Conservation (phyloP, 2,888 invertebrate species). For the Sinhomidia bicolor region DNA sequence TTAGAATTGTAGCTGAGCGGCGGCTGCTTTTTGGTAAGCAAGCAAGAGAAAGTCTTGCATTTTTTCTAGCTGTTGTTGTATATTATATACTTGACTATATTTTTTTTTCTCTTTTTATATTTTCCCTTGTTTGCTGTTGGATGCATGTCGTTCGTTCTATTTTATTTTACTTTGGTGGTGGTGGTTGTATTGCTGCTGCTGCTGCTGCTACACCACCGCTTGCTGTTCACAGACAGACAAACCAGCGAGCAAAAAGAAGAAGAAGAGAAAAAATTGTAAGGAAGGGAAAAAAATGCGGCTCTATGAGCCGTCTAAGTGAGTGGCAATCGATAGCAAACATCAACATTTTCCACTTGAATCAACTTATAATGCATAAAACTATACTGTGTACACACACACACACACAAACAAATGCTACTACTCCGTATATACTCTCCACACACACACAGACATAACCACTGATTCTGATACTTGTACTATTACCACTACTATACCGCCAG, state of each 20-base stretch:
- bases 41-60: background rate
- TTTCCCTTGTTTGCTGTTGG: background rate
- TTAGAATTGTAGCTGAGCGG: background rate
- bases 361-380: slow-evolving; percentile 71
- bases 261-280: background rate
- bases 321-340: slow-evolving; percentile 78
- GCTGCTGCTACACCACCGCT: background rate
- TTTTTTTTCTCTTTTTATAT: background rate
- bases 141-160: background rate
- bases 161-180: background rate
- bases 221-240: slow-evolving; percentile 25
- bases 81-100: background rate
- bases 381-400: slow-evolving; percentile 48
- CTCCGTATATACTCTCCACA: too few relatives aligned
- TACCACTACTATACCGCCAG: too few relatives aligned
- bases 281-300: slow-evolving; percentile 12
- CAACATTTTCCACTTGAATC: slow-evolving; percentile 77
- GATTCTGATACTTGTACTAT: background rate
- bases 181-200: background rate
- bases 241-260: background rate
- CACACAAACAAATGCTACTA: background rate
- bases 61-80: background rate
- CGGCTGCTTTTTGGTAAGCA: too few relatives aligned
- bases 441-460: background rate
- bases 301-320: slow-evolving; percentile 67